These are phyloP conservation scores for Sphaeramia orbicularis DNA, from an alignment of 2,797 vertebrate species.

Conservation along the genomic window DNA sequence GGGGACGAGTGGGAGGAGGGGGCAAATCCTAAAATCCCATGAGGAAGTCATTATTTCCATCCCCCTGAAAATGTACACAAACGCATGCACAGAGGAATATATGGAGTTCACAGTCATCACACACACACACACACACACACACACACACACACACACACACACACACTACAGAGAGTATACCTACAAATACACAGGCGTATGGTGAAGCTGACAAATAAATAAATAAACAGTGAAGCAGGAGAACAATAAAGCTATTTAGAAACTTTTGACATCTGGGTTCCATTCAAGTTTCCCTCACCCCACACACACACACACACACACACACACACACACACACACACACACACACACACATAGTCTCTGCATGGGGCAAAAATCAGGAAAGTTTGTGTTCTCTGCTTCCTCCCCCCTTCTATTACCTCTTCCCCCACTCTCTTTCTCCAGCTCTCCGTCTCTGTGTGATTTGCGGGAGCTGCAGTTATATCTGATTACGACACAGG, in stretches of 20 bases:
- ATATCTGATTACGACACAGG: slow-evolving; percentile 81
- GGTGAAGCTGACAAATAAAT: slow-evolving; percentile 60
- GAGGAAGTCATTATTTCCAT: slow-evolving; percentile 73
- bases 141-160: background rate
- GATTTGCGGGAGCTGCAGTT: slow-evolving; percentile 73
- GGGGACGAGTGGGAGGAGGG: slow-evolving; percentile 23
- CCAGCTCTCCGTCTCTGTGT: slow-evolving; percentile 45
- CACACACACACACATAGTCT: slow-evolving; percentile 38
- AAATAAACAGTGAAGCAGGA: slow-evolving; percentile 56
- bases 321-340: slow-evolving; percentile 23
- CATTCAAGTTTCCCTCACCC: slow-evolving; percentile 47
- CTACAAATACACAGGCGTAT: slow-evolving; percentile 25
- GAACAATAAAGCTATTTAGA: slow-evolving; percentile 73
- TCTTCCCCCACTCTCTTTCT: slow-evolving; percentile 28
- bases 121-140: background rate
- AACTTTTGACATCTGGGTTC: slow-evolving; percentile 57
- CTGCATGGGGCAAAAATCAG: slow-evolving; percentile 70
- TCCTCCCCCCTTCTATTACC: slow-evolving; percentile 45
- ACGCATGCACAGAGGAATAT: slow-evolving; percentile 10
- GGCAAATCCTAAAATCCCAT: slow-evolving; percentile 58
- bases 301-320: slow-evolving; percentile 19
- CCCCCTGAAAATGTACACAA: slow-evolving; percentile 38
- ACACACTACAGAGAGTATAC: background rate
- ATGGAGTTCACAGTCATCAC: slow-evolving; percentile 8
- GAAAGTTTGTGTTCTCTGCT: slow-evolving; percentile 49